Percentiles rank a stretch among this genome's conserved stretches.
Conservation (phyloP, 2,888 invertebrate species). For the Tridacna crocea region DNA sequence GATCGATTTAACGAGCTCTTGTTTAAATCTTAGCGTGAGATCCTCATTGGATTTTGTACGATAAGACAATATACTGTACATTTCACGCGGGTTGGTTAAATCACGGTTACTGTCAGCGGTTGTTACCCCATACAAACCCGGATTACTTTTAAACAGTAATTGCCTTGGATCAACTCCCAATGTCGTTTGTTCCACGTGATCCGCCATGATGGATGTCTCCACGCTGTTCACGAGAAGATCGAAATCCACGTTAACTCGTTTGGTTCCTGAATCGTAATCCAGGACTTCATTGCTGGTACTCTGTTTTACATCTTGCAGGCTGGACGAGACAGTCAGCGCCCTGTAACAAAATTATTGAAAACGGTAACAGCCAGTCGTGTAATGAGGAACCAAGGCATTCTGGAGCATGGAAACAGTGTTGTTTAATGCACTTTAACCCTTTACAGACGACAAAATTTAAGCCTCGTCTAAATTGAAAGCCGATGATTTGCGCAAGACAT, state of each 20-base stretch:
- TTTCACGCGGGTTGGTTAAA: conserved; percentile 63
- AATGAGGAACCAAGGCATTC: too few species aligned
- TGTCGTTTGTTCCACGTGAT: conserved; percentile 37
- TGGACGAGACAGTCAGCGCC: conserved; percentile 1
- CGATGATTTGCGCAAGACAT: too few species aligned
- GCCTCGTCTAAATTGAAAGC: too few species aligned
- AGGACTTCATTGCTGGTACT: conserved; percentile 22
- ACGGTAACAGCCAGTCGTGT: too few species aligned
- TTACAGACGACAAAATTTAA: too few species aligned
- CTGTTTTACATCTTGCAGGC: conserved; percentile 18
- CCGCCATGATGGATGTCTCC: conserved; percentile 61
- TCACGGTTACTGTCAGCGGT: conserved; percentile 34
- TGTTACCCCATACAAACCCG: conserved; percentile 44
- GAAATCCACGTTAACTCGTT: conserved; percentile 49
- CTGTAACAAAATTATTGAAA: neutral
- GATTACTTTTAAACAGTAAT: conserved; percentile 62
- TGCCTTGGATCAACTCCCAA: conserved; percentile 52
- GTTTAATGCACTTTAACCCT: too few species aligned
- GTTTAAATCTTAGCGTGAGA: conserved; percentile 50
- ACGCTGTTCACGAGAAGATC: conserved; percentile 65
- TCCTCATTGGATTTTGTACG: conserved; percentile 60
- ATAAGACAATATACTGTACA: conserved; percentile 63
- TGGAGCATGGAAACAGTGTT: too few species aligned
- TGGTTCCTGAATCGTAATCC: conserved; percentile 42
- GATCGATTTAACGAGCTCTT: conserved; percentile 51